phyloP scores from a whole-genome alignment of 1,140 invertebrate genomes.

The Lepidostoma basale region DNA sequence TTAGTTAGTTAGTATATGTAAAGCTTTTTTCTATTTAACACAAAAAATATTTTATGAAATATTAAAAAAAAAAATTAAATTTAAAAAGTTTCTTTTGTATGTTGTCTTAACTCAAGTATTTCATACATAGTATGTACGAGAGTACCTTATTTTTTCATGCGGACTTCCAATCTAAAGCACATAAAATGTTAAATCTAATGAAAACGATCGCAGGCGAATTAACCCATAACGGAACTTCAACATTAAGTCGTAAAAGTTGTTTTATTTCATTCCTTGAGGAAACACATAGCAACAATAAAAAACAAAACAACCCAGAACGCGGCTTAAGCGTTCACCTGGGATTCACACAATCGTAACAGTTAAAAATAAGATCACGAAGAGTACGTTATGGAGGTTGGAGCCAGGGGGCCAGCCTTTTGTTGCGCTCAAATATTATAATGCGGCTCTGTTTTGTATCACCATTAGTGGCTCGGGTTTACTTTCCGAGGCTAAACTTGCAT shows the following conservation, averaged over 20 bases:
- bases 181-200: too few species aligned
- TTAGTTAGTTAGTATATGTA: too few species aligned
- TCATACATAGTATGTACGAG: too few species aligned
- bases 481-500: conserved; percentile 12
- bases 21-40: too few species aligned
- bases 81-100: too few species aligned
- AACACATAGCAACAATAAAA: conserved; percentile 27
- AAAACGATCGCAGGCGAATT: too few species aligned
- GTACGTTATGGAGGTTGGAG: background rate
- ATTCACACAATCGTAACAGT: conserved; percentile 30
- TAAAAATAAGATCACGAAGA: conserved; percentile 31
- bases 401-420: conserved; percentile 8
- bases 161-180: too few species aligned
- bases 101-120: too few species aligned
- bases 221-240: conserved; percentile 25
- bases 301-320: conserved; percentile 16
- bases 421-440: background rate
- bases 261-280: conserved; percentile 15
- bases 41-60: too few species aligned
- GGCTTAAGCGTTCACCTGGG: conserved; percentile 36
- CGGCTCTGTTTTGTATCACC: conserved; percentile 13
- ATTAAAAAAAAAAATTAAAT: too few species aligned
- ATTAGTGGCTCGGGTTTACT: background rate
- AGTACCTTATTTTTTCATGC: too few species aligned
- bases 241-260: conserved; percentile 14